phyloP scores from a whole-genome alignment of 2,888 invertebrate genomes.

The Mesochorus sp. region DNA sequence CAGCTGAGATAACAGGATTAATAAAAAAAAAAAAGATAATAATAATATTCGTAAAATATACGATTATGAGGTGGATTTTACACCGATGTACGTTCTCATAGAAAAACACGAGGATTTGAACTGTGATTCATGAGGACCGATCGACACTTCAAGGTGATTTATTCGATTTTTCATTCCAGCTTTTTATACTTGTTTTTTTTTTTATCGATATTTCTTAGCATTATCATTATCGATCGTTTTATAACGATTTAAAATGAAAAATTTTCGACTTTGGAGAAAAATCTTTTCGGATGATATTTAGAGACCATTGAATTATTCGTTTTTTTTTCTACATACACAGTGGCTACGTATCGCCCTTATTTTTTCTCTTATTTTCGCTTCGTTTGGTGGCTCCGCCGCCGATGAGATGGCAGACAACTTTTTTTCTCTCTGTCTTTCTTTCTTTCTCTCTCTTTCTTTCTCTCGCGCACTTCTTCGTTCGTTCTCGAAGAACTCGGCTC shows the following conservation, averaged over 20 bases:
- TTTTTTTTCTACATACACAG: not conserved
- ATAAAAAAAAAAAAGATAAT: not conserved
- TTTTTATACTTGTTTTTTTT: not conserved
- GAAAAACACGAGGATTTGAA: conserved; percentile 9
- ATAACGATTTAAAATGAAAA: not conserved
- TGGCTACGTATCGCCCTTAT: conserved; percentile 14
- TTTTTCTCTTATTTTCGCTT: conserved; percentile 36
- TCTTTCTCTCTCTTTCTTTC: not conserved
- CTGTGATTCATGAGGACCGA: conserved; percentile 39
- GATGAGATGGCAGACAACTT: conserved; percentile 29
- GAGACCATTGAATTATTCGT: not conserved
- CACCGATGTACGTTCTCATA: conserved; percentile 4
- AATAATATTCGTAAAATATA: not conserved
- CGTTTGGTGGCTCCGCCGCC: conserved; percentile 42
- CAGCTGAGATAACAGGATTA: conserved; percentile 35
- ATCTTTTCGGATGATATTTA: not conserved
- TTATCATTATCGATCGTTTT: not conserved
- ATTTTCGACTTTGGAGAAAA: not conserved
- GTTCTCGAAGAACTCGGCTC: no score
- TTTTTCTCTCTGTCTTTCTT: not conserved
- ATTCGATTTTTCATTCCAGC: not conserved
- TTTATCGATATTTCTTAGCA: not conserved
- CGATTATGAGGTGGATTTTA: no score
- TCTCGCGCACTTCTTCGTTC: not conserved
- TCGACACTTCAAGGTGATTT: conserved; percentile 49